Base-by-base conservation (phyloP, 2,797 vertebrate species). In the Perodicticus potto region DNA sequence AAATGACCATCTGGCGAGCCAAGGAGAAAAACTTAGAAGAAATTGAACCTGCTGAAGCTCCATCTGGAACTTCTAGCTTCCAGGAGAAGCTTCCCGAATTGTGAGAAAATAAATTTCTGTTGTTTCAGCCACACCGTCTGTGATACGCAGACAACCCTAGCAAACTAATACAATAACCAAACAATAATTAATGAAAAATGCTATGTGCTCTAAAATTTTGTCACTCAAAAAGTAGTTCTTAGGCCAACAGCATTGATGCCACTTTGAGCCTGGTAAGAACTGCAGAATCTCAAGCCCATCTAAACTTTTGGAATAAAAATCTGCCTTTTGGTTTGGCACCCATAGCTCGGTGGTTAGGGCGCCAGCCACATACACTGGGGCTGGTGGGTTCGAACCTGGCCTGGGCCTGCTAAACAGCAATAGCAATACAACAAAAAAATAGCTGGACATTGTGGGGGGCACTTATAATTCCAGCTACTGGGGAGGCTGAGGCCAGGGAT, bases 231-330 rank as follows among this genome's bases (percentile, higher is more conserved):
- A 89, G 27, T 73, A 74, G 7, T 61, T 6, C 12, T n/a, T 9
- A 53, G 40, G 40, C n/a, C 45, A 84, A 37, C 0, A 57, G 61
- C 14, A 13, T 63, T 37, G 10, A 13, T 34, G 11, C 43, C 9
- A 43, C 25, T 1, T 74, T 93, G 45, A 25, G 11, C 1, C 7
- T 83, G 37, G 22, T 45, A 80, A 93, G 49, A 37, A 16, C 3
- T 72, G 23, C 9, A 78, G 59, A 67, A 37, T 81, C 45, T 92
- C 27, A 77, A 69, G 17, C 12, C 23, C 40, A 57, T 4, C 59
- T 25, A 91, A n/a, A 89, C 10, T 19, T 84, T 77, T 63, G 25
- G 34, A 83, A 91, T 93, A 5, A 63, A 89, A 85, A 72, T 76
- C 34, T 74, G 11, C 1, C 9, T 63, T 90, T 86, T 76, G 14